phyloP scores from a whole-genome alignment of 37 sponge, comb jelly and placozoan genomes.

The Theonella swinhoei region DNA sequence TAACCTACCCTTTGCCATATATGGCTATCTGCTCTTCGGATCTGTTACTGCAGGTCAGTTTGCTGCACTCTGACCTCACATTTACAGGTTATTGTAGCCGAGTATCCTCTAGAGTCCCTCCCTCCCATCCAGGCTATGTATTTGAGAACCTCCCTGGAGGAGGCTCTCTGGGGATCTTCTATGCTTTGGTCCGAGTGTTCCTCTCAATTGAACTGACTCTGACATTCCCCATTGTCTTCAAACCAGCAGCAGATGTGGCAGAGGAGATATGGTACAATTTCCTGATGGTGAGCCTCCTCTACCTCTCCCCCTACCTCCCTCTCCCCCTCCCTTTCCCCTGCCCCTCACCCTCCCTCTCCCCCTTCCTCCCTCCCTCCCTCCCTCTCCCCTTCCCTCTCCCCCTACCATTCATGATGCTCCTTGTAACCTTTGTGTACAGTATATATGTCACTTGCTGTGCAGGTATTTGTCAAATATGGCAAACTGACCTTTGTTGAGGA shows the following conservation, averaged over 20 bases:
- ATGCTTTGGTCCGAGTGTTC: background rate
- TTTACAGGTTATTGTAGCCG: too few species aligned
- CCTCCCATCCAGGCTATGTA: conserved; percentile 41
- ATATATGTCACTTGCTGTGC: too few species aligned
- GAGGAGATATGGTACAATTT: background rate
- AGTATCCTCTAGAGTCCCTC: background rate
- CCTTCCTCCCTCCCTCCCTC: too few species aligned
- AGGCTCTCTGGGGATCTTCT: too few species aligned
- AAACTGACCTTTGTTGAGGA: background rate
- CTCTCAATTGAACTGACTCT: background rate
- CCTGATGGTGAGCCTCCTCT: too few species aligned
- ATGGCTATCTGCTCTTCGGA: conserved; percentile 84
- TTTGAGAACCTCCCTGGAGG: conserved; percentile 76
- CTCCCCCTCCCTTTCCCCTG: background rate
- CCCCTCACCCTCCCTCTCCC: too few species aligned
- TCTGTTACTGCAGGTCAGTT: conserved; percentile 44
- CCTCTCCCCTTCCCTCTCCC: too few species aligned
- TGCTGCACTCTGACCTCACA: too few species aligned
- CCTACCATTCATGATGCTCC: too few species aligned
- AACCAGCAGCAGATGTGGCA: too few species aligned
- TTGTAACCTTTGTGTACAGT: too few species aligned
- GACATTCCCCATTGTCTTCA: background rate
- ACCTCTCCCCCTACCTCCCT: background rate
- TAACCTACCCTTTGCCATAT: conserved; percentile 85
- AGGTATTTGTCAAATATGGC: too few species aligned